Evolutionary conservation across 2,113 vertebrate species (phyloP).

Genomic region (Elephas maximus): DNA sequence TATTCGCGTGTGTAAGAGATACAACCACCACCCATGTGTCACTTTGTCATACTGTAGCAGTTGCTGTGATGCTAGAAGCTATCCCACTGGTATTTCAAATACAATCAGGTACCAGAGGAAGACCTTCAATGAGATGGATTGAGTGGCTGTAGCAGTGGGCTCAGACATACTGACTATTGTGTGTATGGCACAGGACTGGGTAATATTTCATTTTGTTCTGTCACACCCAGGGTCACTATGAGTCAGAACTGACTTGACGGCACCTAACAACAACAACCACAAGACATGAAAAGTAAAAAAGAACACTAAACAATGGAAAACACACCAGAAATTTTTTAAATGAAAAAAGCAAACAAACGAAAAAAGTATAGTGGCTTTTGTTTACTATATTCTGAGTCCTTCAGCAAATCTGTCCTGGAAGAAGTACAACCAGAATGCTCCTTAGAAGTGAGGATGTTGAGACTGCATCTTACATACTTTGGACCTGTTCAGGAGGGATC

Average conservation of each 20-base stretch:
- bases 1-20: background rate
- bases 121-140: background rate
- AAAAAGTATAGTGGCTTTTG: background rate
- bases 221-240: background rate
- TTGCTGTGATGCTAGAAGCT: background rate
- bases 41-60: background rate
- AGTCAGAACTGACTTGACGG: background rate
- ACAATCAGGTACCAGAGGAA: background rate
- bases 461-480: too few species aligned
- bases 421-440: too few species aligned
- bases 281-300: background rate
- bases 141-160: background rate
- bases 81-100: background rate
- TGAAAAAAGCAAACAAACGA: background rate
- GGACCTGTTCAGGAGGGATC: too few species aligned
- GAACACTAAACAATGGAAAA: background rate
- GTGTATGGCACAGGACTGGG: background rate
- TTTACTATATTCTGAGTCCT: background rate
- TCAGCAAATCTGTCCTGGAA: too few species aligned
- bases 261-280: background rate
- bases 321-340: background rate
- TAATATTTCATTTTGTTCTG: background rate
- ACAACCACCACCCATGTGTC: background rate
- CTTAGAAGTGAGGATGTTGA: too few species aligned
- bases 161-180: background rate